phyloP scores from a whole-genome alignment of 2,888 invertebrate species.

The Drosophila paucipuncta region DNA sequence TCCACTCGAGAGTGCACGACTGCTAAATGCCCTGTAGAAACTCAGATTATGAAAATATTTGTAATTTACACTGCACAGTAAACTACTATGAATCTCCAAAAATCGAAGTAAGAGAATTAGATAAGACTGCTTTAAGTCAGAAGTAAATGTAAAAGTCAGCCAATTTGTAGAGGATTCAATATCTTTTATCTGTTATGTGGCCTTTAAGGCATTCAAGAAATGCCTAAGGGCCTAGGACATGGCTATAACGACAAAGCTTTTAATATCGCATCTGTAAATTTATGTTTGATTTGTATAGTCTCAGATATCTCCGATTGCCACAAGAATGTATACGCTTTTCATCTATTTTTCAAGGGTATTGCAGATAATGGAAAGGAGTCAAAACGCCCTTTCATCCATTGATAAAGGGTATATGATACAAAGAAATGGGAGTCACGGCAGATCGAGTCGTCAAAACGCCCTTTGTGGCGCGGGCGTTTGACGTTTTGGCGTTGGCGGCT shows the following conservation, averaged over 20 bases:
- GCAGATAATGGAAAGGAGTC: background rate
- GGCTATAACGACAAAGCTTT: too few relatives aligned
- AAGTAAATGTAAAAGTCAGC: too few relatives aligned
- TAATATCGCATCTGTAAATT: too few relatives aligned
- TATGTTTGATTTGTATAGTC: too few relatives aligned
- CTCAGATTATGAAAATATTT: background rate
- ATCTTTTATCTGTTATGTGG: background rate
- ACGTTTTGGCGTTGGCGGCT: conserved; percentile 55
- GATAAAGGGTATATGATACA: background rate
- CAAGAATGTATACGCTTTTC: background rate
- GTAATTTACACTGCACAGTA: background rate
- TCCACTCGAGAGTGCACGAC: background rate
- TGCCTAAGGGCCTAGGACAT: too few relatives aligned
- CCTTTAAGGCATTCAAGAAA: too few relatives aligned
- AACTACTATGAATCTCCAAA: background rate
- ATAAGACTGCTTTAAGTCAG: too few relatives aligned
- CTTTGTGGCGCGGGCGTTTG: conserved; percentile 63
- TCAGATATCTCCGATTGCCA: background rate
- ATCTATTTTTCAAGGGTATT: background rate
- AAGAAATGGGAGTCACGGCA: conserved; percentile 4
- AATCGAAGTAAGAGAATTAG: background rate
- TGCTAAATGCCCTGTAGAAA: conserved; percentile 2
- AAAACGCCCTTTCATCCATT: background rate
- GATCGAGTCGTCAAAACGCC: conserved; percentile 74
- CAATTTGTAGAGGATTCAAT: background rate